Conservation (phyloP, 1,140 invertebrate species). For the Pogonomyrmex californicus region DNA sequence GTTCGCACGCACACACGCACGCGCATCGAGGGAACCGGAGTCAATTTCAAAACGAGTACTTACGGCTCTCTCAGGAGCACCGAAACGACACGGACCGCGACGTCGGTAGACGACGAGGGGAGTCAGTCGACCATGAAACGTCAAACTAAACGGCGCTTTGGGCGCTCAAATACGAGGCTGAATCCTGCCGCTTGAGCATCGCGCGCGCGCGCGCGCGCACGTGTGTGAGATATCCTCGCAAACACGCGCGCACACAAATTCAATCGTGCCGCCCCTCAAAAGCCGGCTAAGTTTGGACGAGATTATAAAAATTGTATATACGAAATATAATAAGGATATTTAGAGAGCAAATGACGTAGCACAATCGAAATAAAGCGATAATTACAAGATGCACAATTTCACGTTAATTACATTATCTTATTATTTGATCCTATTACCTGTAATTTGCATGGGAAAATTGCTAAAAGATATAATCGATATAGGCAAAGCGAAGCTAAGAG, state of each 20-base stretch:
- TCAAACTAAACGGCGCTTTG: slow-evolving; percentile 86
- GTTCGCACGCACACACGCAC: background rate
- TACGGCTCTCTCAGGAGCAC: slow-evolving; percentile 60
- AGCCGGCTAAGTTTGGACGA: slow-evolving; percentile 18
- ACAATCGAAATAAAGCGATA: slow-evolving; percentile 1
- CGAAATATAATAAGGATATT: background rate
- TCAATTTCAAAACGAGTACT: slow-evolving; percentile 69
- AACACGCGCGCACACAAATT: slow-evolving; percentile 10
- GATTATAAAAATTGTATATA: slow-evolving; percentile 19
- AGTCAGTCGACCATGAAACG: slow-evolving; percentile 86
- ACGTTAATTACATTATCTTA: background rate
- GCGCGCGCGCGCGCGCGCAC: background rate
- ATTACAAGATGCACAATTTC: slow-evolving; percentile 4
- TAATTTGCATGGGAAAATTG: background rate
- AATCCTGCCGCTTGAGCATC: slow-evolving; percentile 17
- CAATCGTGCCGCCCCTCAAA: slow-evolving; percentile 3
- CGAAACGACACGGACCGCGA: slow-evolving; percentile 60
- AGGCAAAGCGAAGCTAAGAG: background rate
- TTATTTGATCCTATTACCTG: background rate
- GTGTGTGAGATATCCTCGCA: background rate
- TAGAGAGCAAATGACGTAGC: background rate
- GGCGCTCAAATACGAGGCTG: slow-evolving; percentile 79
- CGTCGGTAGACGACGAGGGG: slow-evolving; percentile 73
- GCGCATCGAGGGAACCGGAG: slow-evolving; percentile 21
- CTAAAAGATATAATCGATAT: background rate